Percentiles rank a stretch among this genome's conserved stretches.
Conservation (phyloP, 1,140 invertebrate genomes). For the Whitmania pigra region DNA sequence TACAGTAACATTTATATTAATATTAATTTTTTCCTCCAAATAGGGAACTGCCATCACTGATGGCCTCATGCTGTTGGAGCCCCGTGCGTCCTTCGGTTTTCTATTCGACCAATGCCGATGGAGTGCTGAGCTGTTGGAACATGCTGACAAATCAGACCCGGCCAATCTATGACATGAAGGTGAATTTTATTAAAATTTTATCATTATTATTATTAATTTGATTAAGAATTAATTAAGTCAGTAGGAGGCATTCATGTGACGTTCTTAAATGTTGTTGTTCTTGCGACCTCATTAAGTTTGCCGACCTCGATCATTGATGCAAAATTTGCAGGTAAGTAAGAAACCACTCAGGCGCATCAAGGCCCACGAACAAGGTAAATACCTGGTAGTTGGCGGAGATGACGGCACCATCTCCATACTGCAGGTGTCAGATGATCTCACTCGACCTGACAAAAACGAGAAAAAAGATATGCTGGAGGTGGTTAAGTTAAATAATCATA, state of each 20-base stretch:
- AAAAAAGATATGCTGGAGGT: conserved; percentile 72
- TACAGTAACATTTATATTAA: not conserved
- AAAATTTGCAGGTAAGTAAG: not conserved
- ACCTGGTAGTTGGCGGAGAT: conserved; percentile 72
- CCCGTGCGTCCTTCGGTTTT: conserved; percentile 77
- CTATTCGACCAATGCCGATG: conserved; percentile 71
- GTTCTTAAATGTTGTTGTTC: not conserved
- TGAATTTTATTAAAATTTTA: conserved; percentile 33
- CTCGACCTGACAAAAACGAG: conserved; percentile 68
- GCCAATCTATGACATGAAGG: conserved; percentile 68
- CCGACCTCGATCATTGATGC: not conserved
- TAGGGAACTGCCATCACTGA: conserved; percentile 40
- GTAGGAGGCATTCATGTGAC: not conserved
- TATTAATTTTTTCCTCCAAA: conserved; percentile 18
- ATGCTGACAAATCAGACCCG: conserved; percentile 70
- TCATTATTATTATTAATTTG: not conserved
- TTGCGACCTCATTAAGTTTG: not conserved
- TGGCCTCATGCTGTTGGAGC: conserved; percentile 76
- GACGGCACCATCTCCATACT: conserved; percentile 70
- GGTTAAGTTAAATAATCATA: conserved; percentile 38
- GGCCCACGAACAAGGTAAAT: conserved; percentile 55
- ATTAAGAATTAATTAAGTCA: too few species aligned
- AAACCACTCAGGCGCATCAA: conserved; percentile 35
- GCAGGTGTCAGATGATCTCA: conserved; percentile 70
- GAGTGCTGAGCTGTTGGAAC: conserved; percentile 73